Evolutionary conservation across 2,113 vertebrate genomes (phyloP), one percentile per base, ranked within the genome.

Genomic region (Scartelaos histophorus): DNA sequence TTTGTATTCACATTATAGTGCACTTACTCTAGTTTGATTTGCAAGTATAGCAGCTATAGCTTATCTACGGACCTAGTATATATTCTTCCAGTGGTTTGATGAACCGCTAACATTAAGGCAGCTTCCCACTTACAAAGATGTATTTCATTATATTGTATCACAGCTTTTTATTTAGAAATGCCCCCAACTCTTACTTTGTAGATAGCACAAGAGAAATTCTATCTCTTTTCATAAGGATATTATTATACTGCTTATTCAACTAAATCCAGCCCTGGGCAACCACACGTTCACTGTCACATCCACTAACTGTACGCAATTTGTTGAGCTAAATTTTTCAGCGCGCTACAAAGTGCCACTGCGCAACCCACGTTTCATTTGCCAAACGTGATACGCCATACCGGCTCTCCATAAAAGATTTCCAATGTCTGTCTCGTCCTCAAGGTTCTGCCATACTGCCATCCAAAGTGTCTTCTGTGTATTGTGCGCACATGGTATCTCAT

Each of bases 241-340:
- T 29, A 34, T 61, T 29, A 34, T 61, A 34, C 22, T 13, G 22
- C 21, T 61, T 60, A 24, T 57, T 24, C 56, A 29, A 61, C 24
- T 7, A 45, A 19, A 68, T 70, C 47, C 2, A 5, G 58, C 35
- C 2, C 29, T 66, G 11, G 46, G 62, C 78, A 29, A 85, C 81
- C 68, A 58, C 49, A 43, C 77, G 66, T 71, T 81, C 74, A 84
- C 69, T 58, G 82, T 84, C 79, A 86, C 51, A 76, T 82, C 56
- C 12, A 29, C 69, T 81, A 38, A 72, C 17, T 47, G 78, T 54
- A 78, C 46, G 13, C 64, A 66, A 45, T 67, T 69, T 53, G 68
- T 56, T 65, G 72, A 69, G 65, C 34, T 56, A 35, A 67, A 81
- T 72, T 80, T 79, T 68, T 57, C 71, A 72, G 66, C 21, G 35